Percentiles rank a stretch among this genome's conserved stretches.
Conservation (phyloP, 2,888 invertebrate genomes). For the Zeuzera pyrina region DNA sequence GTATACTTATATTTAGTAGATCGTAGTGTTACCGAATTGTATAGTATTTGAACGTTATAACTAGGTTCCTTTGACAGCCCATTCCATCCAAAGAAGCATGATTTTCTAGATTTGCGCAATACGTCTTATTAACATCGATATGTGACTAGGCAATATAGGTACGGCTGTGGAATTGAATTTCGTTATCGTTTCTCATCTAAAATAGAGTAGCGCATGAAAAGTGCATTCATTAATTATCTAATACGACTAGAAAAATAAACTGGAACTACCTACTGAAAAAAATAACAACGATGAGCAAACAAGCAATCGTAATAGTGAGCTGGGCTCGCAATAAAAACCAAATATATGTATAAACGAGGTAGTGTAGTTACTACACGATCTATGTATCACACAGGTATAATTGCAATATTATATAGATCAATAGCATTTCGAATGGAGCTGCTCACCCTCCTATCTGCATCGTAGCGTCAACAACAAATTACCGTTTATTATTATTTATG, state of each 20-base stretch:
- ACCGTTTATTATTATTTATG: slow-evolving; percentile 24
- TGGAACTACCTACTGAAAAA: slow-evolving; percentile 31
- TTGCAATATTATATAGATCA: slow-evolving; percentile 14
- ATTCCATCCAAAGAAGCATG: no score
- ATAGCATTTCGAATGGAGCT: slow-evolving; percentile 9
- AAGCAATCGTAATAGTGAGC: slow-evolving; percentile 52
- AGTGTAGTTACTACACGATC: slow-evolving; percentile 67
- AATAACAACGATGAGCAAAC: slow-evolving; percentile 49
- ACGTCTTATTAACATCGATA: slow-evolving; percentile 34
- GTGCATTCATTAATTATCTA: slow-evolving; percentile 37
- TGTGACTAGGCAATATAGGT: slow-evolving; percentile 54
- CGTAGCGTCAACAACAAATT: slow-evolving; percentile 28
- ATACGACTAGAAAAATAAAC: slow-evolving; percentile 46
- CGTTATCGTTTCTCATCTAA: slow-evolving; percentile 32
- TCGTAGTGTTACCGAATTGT: no score
- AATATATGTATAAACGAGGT: slow-evolving; percentile 54
- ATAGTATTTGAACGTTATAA: no score
- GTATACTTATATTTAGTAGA: no score
- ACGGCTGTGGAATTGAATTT: slow-evolving; percentile 40
- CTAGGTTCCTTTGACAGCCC: no score
- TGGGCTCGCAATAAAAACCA: slow-evolving; percentile 48
- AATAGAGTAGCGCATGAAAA: slow-evolving; percentile 27
- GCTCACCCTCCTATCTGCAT: slow-evolving; percentile 28
- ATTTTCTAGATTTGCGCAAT: no score
- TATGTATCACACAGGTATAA: slow-evolving; percentile 50